phyloP scores from a whole-genome alignment of 1,140 invertebrate species.

The Bombus turneri region DNA sequence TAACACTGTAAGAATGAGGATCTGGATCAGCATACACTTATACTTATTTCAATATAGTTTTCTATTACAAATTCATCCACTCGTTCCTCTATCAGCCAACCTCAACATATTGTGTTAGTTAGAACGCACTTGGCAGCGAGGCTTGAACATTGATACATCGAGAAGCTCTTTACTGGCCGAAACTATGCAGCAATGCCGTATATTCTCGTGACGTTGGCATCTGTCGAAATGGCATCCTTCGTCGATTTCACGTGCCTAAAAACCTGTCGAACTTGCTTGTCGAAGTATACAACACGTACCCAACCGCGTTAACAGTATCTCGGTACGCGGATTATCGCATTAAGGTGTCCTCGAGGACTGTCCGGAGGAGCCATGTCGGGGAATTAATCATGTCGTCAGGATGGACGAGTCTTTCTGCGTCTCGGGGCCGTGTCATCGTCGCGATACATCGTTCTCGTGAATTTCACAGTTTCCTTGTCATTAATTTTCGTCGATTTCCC shows the following conservation, averaged over 20 bases:
- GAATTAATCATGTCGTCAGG: not conserved
- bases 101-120: too few species aligned
- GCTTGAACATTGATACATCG: not conserved
- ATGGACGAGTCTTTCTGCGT: too few species aligned
- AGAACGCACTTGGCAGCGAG: not conserved
- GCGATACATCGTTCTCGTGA: not conserved
- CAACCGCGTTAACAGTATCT: not conserved
- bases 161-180: not conserved
- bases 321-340: not conserved
- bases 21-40: too few species aligned
- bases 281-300: not conserved
- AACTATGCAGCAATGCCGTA: too few species aligned
- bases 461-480: constrained; percentile 16
- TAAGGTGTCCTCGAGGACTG: not conserved
- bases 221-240: not conserved
- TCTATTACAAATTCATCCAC: too few species aligned
- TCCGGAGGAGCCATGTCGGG: too few species aligned
- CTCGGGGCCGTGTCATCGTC: not conserved
- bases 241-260: not conserved
- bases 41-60: too few species aligned
- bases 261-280: not conserved
- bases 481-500: constrained; percentile 2
- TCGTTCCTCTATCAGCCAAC: too few species aligned
- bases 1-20: too few species aligned
- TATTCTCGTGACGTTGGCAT: not conserved